Percentiles rank a stretch among this genome's conserved stretches.
These are phyloP conservation scores for Chironomus striatipennis DNA, from an alignment of 1,140 invertebrate species.

Conservation along the genomic window DNA sequence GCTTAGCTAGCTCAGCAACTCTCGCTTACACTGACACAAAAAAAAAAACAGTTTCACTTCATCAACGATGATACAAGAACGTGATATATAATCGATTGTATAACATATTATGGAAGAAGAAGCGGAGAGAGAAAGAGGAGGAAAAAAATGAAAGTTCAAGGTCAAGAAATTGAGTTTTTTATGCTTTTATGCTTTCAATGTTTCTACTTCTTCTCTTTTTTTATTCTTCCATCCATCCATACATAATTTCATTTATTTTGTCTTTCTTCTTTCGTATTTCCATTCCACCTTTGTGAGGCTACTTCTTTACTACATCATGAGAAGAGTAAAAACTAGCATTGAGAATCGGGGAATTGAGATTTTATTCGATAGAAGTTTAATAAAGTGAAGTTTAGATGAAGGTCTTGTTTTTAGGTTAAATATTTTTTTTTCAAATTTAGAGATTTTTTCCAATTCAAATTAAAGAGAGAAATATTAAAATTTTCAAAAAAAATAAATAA, in stretches of 20 bases:
- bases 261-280: neutral
- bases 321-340: neutral
- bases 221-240: neutral
- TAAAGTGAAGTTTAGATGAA: too few relatives aligned
- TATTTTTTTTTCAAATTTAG: too few relatives aligned
- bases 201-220: neutral
- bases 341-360: too few relatives aligned
- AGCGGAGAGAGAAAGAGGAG: neutral
- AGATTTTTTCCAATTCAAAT: too few relatives aligned
- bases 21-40: too few relatives aligned
- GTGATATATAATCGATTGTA: constrained; percentile 12
- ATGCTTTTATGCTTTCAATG: neutral
- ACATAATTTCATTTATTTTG: neutral
- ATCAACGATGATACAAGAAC: neutral
- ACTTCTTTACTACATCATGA: neutral
- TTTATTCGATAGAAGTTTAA: too few relatives aligned
- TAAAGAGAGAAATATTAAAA: too few relatives aligned
- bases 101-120: constrained; percentile 18
- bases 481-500: too few relatives aligned
- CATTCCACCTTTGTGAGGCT: neutral
- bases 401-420: too few relatives aligned
- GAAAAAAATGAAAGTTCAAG: constrained; percentile 23
- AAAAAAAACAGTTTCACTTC: too few relatives aligned
- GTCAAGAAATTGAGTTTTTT: constrained; percentile 20
- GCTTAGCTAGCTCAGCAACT: too few relatives aligned